These are phyloP conservation scores for Scolopax bukidnonensis DNA, from an alignment of 2,797 vertebrate species.

Conservation along the genomic window DNA sequence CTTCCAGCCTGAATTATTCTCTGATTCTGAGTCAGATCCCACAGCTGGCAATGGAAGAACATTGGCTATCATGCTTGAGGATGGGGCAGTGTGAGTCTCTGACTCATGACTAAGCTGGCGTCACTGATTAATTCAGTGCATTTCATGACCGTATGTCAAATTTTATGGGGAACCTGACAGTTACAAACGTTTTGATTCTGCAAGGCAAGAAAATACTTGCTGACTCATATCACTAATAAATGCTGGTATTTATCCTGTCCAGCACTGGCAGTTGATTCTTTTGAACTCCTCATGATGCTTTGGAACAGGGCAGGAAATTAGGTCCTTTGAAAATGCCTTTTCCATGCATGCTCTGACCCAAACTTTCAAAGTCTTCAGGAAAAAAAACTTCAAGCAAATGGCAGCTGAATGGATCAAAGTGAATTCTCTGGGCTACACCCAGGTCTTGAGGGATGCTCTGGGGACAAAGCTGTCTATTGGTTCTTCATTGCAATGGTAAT, in stretches of 20 bases:
- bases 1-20: background rate
- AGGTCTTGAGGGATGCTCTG: background rate
- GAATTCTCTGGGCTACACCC: background rate
- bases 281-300: background rate
- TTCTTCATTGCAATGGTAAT: background rate
- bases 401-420: background rate
- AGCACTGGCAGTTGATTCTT: background rate
- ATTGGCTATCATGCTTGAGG: background rate
- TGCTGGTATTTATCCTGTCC: background rate
- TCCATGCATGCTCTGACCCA: background rate
- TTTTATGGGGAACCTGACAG: background rate
- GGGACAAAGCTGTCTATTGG: background rate
- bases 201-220: background rate
- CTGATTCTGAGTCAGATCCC: background rate
- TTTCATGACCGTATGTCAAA: background rate
- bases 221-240: background rate
- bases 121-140: background rate
- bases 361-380: background rate
- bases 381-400: background rate
- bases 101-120: background rate
- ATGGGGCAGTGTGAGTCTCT: background rate
- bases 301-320: background rate
- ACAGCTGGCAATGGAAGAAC: background rate
- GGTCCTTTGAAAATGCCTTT: background rate
- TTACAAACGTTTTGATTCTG: background rate